Base-by-base conservation (phyloP, 2,888 invertebrate species). In the Meteorus colon region DNA sequence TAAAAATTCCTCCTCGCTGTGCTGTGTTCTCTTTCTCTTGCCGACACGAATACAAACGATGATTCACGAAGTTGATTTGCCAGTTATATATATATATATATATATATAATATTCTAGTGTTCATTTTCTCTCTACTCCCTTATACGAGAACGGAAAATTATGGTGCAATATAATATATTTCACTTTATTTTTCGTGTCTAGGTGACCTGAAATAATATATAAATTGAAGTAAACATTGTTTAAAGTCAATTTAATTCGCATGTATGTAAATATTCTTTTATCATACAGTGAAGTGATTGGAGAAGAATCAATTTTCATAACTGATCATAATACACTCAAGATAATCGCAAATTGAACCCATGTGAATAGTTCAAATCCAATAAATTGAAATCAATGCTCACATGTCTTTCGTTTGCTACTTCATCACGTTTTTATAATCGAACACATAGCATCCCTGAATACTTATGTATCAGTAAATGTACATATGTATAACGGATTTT, bases 401-500 rank as follows among this genome's bases (percentile, higher is more conserved):
- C 65, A 19, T 70, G 41, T 27, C 55, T n/a, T 59, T 31, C 12
- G 8, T 12, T 12, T 41, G 8, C 34, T 41, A 41, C 41, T 41
- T 71, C 37, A 41, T 72, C 37, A 29, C 68, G 45, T 68, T 45
- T 73, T 55, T 62, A 62, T 31, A 69, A 65, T 51, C 70, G 24
- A 73, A 48, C n/a, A 48, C 16, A 55, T 19, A 19, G 8, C 19
- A 10, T 65, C 65, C 19, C 65, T n/a, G 12, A 4, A n/a, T 12
- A 41, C 19, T 34, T 6, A 19, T n/a, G 37, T 34, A 29, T 29
- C n/a, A 62, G 27, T 62, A 72, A 45, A 62, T 51, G 63, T 73
- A 55, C 73, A 66, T 60, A 65, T 51, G n/a, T 75, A 72, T 79
- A 79, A 78, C 79, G 79, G 79, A 76, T 65, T 60, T 73, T 75